These are phyloP conservation scores for Crotalus horridus DNA, from an alignment of 2,113 vertebrate species.

Conservation along the genomic window DNA sequence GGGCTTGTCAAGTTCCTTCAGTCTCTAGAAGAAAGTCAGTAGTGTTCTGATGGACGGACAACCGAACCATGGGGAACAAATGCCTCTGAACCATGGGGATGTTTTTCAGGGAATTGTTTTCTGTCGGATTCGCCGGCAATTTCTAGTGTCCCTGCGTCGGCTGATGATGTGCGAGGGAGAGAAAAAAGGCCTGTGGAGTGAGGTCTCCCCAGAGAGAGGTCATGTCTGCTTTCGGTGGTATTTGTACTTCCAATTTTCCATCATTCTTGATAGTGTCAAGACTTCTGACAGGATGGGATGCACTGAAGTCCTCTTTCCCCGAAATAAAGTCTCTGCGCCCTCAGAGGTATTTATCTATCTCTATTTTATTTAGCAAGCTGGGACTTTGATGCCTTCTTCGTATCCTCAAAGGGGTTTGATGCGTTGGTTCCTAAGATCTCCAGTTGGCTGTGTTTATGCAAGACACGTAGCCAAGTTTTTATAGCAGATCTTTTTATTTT, in stretches of 20 bases:
- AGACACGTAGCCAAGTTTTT: not conserved
- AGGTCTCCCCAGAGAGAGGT: constrained; percentile 3
- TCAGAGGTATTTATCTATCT: not conserved
- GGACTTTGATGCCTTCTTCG: accelerated
- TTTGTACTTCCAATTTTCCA: constrained; percentile 25
- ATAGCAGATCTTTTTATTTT: not conserved
- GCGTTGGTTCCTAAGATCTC: not conserved
- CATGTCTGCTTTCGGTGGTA: not conserved
- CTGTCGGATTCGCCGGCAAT: constrained; percentile 5
- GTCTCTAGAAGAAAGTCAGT: not conserved
- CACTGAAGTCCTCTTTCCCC: not conserved
- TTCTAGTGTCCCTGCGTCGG: not conserved
- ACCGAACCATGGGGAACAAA: not conserved
- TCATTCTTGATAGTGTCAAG: not conserved
- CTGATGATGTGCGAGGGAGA: constrained; percentile 9
- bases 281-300: not conserved
- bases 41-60: not conserved
- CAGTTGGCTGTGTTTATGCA: not conserved
- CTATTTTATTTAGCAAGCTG: not conserved
- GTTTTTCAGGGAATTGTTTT: constrained; percentile 15
- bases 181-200: not conserved
- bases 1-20: constrained; percentile 4
- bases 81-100: accelerated
- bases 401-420: too few species aligned
- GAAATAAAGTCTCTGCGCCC: not conserved